Conservation (phyloP, 2,797 vertebrate genomes). For the Eulemur rubriventer region DNA sequence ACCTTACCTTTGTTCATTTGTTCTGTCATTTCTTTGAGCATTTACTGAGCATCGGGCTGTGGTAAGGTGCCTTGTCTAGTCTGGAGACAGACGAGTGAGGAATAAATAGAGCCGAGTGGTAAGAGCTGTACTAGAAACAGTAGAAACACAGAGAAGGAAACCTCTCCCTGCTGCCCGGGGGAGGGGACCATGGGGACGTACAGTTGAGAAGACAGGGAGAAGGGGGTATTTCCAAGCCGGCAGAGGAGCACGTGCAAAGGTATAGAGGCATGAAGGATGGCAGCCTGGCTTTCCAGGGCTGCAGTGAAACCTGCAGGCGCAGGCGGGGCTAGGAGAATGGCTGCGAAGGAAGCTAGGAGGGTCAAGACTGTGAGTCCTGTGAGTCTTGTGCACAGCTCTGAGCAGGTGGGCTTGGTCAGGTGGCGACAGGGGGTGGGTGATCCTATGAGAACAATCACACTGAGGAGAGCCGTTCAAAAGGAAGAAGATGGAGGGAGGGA, state of each 20-base stretch:
- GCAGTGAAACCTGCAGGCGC: neutral
- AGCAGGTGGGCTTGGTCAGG: neutral
- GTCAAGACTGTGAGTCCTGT: fast-evolving
- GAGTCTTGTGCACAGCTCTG: neutral
- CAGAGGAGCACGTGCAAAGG: neutral
- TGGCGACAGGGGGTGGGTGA: neutral
- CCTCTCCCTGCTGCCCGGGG: too few relatives aligned
- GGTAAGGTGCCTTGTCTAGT: neutral
- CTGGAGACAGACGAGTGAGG: neutral
- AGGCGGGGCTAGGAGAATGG: neutral
- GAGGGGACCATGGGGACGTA: fast-evolving
- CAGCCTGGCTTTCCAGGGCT: neutral
- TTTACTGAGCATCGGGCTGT: neutral
- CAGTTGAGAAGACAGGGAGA: neutral
- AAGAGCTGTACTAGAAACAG: neutral
- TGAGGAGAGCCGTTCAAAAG: neutral
- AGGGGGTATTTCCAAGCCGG: neutral
- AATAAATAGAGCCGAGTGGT: fast-evolving
- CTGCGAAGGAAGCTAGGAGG: too few relatives aligned
- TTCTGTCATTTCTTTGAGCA: neutral
- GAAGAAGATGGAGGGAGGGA: neutral
- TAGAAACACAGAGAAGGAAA: neutral
- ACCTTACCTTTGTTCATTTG: neutral
- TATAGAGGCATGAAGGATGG: fast-evolving
- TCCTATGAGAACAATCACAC: neutral